These are phyloP conservation scores for Lutraria rhynchaena DNA, from an alignment of 1,140 invertebrate genomes.

Conservation along the genomic window DNA sequence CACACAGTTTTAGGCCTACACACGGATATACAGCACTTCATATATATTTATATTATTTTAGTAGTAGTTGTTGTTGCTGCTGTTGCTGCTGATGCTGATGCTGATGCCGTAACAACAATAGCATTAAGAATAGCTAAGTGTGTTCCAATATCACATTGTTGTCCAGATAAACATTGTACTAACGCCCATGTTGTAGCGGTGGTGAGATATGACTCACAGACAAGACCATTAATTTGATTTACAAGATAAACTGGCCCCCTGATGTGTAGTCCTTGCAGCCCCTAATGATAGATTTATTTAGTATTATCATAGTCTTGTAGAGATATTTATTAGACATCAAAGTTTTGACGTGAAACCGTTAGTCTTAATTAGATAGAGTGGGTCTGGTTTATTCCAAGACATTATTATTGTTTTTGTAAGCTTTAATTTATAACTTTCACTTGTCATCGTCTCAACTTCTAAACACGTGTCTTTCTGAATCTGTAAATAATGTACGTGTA, in stretches of 20 bases:
- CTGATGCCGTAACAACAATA: not conserved
- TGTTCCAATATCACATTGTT: not conserved
- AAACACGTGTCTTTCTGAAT: not conserved
- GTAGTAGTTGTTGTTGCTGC: not conserved
- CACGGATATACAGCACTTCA: not conserved
- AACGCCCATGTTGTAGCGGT: not conserved
- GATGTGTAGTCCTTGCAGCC: not conserved
- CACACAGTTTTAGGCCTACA: not conserved
- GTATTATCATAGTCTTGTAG: slow-evolving; percentile 12
- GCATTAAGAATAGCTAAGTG: not conserved
- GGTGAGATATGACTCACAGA: slow-evolving; percentile 18
- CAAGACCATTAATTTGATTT: slow-evolving; percentile 14
- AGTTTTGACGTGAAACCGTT: slow-evolving; percentile 27
- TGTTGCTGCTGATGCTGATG: too few relatives aligned
- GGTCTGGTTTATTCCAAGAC: slow-evolving; percentile 3
- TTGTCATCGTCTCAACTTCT: not conserved
- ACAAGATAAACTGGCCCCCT: slow-evolving; percentile 3
- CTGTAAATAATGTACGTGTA: not conserved
- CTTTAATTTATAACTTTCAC: slow-evolving; percentile 5
- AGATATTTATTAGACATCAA: slow-evolving; percentile 41
- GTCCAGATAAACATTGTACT: too few relatives aligned
- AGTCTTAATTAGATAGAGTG: slow-evolving; percentile 3
- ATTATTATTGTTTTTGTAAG: slow-evolving; percentile 11
- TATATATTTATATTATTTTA: not conserved
- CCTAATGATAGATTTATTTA: slow-evolving; percentile 26